Percentiles rank a stretch among this genome's conserved stretches.
Conservation (phyloP, 2,797 vertebrate species). For the Uromys caudimaculatus region DNA sequence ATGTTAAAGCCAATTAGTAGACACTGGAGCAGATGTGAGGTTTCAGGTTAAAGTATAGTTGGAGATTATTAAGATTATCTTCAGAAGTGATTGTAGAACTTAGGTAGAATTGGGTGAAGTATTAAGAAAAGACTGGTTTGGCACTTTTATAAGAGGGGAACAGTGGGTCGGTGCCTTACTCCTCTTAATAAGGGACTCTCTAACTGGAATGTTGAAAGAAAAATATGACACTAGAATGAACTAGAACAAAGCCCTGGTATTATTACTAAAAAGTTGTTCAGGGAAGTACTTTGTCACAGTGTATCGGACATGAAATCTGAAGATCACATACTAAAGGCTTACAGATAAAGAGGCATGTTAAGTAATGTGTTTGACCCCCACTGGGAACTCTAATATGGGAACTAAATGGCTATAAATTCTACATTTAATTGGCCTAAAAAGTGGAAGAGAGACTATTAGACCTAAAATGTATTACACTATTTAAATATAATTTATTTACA, state of each 20-base stretch:
- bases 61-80: background rate
- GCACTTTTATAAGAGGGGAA: background rate
- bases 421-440: background rate
- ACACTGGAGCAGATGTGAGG: background rate
- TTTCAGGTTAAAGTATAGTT: background rate
- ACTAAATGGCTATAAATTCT: background rate
- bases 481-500: background rate
- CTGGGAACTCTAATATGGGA: background rate
- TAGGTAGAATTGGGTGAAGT: background rate
- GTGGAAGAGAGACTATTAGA: background rate
- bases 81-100: background rate
- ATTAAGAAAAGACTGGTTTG: background rate
- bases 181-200: background rate
- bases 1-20: slow-evolving; percentile 16
- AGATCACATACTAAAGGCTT: background rate
- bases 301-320: background rate
- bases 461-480: background rate
- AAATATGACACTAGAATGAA: background rate
- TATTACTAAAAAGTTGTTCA: background rate
- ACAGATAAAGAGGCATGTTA: background rate
- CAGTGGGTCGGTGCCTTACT: background rate
- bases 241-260: background rate
- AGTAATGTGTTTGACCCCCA: background rate
- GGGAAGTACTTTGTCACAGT: background rate
- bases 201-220: background rate